Evolutionary conservation across 2,797 vertebrate genomes (phyloP).

Genomic region (Chelonia mydas): DNA sequence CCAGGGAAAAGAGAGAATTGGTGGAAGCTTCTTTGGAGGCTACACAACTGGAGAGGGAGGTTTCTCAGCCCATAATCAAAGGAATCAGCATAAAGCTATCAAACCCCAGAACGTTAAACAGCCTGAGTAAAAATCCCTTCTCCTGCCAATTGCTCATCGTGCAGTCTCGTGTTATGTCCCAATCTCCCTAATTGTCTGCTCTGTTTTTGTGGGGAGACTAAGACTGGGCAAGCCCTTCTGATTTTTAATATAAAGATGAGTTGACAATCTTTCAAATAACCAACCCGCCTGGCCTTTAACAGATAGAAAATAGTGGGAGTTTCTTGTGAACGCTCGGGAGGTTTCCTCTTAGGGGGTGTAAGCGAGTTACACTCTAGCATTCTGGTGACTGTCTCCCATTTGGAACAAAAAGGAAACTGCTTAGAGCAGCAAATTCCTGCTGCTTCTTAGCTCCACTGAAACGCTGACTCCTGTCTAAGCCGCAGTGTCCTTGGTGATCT

Average conservation of each 20-base stretch:
- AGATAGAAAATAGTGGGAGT: neutral
- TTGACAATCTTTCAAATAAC: neutral
- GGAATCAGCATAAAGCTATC: neutral
- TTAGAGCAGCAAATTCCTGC: slow-evolving; percentile 54
- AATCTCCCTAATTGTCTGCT: neutral
- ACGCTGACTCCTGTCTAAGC: slow-evolving; percentile 13
- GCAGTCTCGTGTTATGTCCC: slow-evolving; percentile 11
- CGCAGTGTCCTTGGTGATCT: neutral
- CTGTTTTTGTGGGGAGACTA: neutral
- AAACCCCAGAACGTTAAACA: neutral
- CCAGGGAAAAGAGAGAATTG: neutral
- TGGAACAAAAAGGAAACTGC: slow-evolving; percentile 40
- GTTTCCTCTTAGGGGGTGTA: neutral
- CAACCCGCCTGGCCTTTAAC: neutral
- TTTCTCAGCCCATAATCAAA: neutral
- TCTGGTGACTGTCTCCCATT: neutral
- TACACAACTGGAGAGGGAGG: neutral
- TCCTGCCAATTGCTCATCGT: slow-evolving; percentile 6
- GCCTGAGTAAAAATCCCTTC: neutral
- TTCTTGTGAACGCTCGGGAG: neutral
- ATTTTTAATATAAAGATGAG: neutral
- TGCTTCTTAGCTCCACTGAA: slow-evolving; percentile 12
- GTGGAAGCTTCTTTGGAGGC: neutral
- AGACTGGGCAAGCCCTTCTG: neutral
- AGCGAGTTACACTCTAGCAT: neutral